phyloP scores from a whole-genome alignment of 35 echinoderm and acorn worm genomes.

The Ophioderma brevispina region DNA sequence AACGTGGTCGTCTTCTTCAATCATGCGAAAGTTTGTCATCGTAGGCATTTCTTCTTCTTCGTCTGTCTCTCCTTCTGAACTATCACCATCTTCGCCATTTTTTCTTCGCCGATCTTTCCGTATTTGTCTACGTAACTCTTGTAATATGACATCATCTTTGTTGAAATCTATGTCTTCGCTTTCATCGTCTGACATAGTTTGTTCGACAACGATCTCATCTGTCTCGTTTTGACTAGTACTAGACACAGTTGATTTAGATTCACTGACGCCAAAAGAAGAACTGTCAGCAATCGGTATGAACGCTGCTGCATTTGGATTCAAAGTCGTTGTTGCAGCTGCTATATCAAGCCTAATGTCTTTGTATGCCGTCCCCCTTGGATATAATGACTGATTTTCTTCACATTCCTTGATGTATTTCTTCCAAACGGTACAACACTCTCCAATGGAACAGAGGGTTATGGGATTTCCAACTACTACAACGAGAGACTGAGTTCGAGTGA shows the following conservation, averaged over 20 bases:
- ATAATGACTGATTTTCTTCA: slow-evolving; percentile 43
- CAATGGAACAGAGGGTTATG: slow-evolving; percentile 65
- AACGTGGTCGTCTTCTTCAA: background rate
- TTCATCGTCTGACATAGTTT: background rate
- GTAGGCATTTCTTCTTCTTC: background rate
- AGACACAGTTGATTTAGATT: background rate
- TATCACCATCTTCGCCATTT: slow-evolving; percentile 20
- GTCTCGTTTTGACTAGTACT: no score
- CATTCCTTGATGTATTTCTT: slow-evolving; percentile 68
- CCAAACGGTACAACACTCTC: slow-evolving; percentile 71
- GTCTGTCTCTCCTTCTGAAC: background rate
- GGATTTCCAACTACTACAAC: slow-evolving; percentile 83
- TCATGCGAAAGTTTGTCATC: background rate
- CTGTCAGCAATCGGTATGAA: slow-evolving; percentile 27
- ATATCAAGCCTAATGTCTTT: slow-evolving; percentile 50
- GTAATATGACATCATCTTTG: slow-evolving; percentile 46
- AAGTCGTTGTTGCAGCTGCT: slow-evolving; percentile 16
- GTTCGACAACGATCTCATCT: no score
- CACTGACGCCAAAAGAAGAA: no score
- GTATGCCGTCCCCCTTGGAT: slow-evolving; percentile 18
- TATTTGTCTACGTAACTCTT: slow-evolving; percentile 48
- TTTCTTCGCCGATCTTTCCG: slow-evolving; percentile 9
- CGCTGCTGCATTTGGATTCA: slow-evolving; percentile 57
- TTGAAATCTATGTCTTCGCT: slow-evolving; percentile 9
- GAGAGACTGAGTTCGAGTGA: slow-evolving; percentile 79